These are phyloP conservation scores for Malurus splendens DNA, from an alignment of 2,797 vertebrate species.

Conservation along the genomic window DNA sequence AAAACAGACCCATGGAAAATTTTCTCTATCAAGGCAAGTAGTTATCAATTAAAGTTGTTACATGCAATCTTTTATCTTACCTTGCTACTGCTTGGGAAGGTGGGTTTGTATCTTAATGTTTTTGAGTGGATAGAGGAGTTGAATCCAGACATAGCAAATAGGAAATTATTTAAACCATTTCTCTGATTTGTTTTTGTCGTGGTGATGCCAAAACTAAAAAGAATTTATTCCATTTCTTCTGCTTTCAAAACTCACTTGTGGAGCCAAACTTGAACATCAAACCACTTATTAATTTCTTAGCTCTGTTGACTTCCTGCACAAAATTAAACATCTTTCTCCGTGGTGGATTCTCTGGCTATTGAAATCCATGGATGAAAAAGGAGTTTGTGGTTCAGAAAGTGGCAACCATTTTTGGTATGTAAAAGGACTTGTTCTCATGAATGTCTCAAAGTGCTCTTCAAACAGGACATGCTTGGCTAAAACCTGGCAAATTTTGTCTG, in stretches of 20 bases:
- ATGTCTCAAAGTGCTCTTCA: constrained; percentile 36
- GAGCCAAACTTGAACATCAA: not conserved
- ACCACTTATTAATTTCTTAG: not conserved
- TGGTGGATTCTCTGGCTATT: not conserved
- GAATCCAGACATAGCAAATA: not conserved
- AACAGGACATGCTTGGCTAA: not conserved
- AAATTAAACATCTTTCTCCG: not conserved
- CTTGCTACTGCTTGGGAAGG: not conserved
- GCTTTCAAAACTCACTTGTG: not conserved
- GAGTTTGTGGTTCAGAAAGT: not conserved
- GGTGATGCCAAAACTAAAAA: not conserved
- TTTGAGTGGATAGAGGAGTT: not conserved
- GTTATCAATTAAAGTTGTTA: not conserved
- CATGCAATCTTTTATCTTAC: not conserved
- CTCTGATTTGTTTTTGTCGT: not conserved
- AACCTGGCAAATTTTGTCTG: not conserved
- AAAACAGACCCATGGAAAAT: not conserved
- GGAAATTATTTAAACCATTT: not conserved
- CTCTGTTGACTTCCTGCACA: not conserved
- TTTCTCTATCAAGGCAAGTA: not conserved
- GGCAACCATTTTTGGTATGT: not conserved
- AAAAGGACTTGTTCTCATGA: not conserved
- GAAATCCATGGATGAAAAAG: not conserved
- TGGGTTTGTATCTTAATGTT: not conserved
- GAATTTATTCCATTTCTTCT: not conserved